Evolutionary conservation across 2,797 vertebrate species (phyloP).

Genomic region (Trachurus trachurus): DNA sequence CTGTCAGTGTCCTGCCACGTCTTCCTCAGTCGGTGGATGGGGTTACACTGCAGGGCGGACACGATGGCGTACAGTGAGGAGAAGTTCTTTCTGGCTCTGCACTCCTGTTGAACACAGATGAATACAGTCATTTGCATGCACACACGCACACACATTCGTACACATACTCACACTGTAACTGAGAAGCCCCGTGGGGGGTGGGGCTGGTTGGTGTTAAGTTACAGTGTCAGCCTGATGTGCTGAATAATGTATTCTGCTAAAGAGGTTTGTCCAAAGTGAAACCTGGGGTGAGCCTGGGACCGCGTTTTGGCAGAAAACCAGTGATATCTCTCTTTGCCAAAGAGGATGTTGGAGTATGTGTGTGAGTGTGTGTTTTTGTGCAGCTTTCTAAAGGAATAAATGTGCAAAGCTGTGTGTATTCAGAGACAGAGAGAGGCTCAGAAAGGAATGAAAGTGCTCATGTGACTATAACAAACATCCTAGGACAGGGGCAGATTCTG

Average conservation of each 20-base stretch:
- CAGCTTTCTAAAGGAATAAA: slow-evolving; percentile 11
- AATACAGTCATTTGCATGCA: slow-evolving; percentile 21
- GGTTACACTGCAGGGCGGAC: slow-evolving; percentile 92
- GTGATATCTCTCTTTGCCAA: slow-evolving; percentile 22
- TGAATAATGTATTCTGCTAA: slow-evolving; percentile 68
- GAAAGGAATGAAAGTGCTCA: slow-evolving; percentile 20
- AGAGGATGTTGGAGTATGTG: slow-evolving; percentile 16
- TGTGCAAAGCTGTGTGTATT: slow-evolving; percentile 13
- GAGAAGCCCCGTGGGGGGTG: slow-evolving; percentile 49
- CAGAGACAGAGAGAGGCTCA: slow-evolving; percentile 8
- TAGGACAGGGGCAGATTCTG: slow-evolving; percentile 4
- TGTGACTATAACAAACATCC: slow-evolving; percentile 17
- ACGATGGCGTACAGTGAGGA: slow-evolving; percentile 93
- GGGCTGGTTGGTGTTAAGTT: slow-evolving; percentile 51
- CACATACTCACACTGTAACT: slow-evolving; percentile 35
- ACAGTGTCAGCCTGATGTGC: slow-evolving; percentile 24
- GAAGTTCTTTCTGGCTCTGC: slow-evolving; percentile 91
- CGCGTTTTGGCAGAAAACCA: slow-evolving; percentile 43
- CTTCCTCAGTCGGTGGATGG: slow-evolving; percentile 91
- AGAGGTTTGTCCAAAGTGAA: slow-evolving; percentile 49
- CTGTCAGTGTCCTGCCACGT: slow-evolving; percentile 93
- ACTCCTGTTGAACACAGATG: slow-evolving; percentile 84
- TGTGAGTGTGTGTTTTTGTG: slow-evolving; percentile 4
- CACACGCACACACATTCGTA: not conserved
- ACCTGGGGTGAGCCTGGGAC: slow-evolving; percentile 3